These are phyloP conservation scores for Zaprionus taronus DNA, from an alignment of 1,140 invertebrate genomes.

Conservation along the genomic window DNA sequence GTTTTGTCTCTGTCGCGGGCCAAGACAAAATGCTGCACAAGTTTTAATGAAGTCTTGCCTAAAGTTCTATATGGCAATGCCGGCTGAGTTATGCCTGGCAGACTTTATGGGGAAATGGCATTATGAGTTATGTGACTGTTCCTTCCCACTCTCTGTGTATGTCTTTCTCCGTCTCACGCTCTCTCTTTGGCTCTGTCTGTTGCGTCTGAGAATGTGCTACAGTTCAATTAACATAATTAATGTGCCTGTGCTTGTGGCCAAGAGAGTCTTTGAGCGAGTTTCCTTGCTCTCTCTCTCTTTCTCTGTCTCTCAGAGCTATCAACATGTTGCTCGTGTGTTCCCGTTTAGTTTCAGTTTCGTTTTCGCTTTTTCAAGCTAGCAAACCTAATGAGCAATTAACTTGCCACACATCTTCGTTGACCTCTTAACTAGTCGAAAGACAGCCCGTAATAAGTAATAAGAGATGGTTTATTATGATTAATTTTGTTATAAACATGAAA, in stretches of 20 bases:
- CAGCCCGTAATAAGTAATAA: not conserved
- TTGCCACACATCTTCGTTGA: conserved; percentile 3
- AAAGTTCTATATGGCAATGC: conserved; percentile 48
- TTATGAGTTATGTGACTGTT: conserved; percentile 76
- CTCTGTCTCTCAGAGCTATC: conserved; percentile 13
- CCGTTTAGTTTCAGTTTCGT: conserved; percentile 17
- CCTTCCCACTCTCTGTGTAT: conserved; percentile 17
- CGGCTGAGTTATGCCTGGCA: conserved; percentile 46
- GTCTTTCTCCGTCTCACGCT: conserved; percentile 15
- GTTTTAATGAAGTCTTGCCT: conserved; percentile 70
- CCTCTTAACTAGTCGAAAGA: conserved; percentile 15
- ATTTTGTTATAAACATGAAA: not conserved
- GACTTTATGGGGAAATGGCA: conserved; percentile 67
- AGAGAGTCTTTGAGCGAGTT: not conserved
- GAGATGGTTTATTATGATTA: not conserved
- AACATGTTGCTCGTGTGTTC: conserved; percentile 31
- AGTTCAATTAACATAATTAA: conserved; percentile 81
- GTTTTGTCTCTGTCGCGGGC: conserved; percentile 29
- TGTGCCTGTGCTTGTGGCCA: conserved; percentile 47
- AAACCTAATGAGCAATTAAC: conserved; percentile 24
- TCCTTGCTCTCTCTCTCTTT: not conserved
- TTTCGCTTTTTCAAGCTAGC: conserved; percentile 23
- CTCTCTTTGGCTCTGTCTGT: not conserved
- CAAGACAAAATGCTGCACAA: conserved; percentile 43
- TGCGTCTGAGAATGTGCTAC: conserved; percentile 49